Base-by-base conservation (phyloP, 1,140 invertebrate species). In the Papilio helenus region DNA sequence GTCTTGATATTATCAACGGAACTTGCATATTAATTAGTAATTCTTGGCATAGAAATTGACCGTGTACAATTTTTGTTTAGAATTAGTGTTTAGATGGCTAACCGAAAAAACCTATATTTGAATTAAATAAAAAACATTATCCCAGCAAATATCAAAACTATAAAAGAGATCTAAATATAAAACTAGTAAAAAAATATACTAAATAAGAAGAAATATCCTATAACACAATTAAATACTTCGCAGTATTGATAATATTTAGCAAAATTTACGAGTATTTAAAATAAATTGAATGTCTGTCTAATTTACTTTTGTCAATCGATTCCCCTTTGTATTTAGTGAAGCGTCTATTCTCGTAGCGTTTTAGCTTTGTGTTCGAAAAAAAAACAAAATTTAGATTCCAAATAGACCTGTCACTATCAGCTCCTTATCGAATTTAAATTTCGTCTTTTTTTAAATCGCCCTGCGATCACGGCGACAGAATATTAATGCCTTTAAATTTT, bases 371-470 rank as follows among this genome's bases (percentile, higher is more conserved):
- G 61, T 68, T 68, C 61, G 14, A 29, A 68, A 68, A 61, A 23
- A 65, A 68, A 61, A 61, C 58, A 61, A 61, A 68, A 68, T 34
- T 68, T 34, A 29, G 26, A 68, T 34, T 29, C 61, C 26, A 16
- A 68, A 68, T 68, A 68, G 61, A 68, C 61, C 61, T 68, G 61
- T 68, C 61, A 29, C 61, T 68, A 68, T 68, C 61, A 68, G 61
- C 23, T 61, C 20, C 23, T 61, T 16, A 61, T 61, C 58, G 58
- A 61, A 61, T 61, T 23, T 23, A 61, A 61, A 61, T 26, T 55
- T 55, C 14, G 58, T 61, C 23, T 61, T 61, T 26, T 61, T 61
- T 61, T 58, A 18, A 20, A 61, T 26, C 58, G 8, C 20, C 20
- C 23, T 61, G 58, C 58, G 58, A 26, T 23, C 20, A 61, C 8